Base-by-base conservation (phyloP, 2,113 vertebrate genomes). In the Craseonycteris thonglongyai region DNA sequence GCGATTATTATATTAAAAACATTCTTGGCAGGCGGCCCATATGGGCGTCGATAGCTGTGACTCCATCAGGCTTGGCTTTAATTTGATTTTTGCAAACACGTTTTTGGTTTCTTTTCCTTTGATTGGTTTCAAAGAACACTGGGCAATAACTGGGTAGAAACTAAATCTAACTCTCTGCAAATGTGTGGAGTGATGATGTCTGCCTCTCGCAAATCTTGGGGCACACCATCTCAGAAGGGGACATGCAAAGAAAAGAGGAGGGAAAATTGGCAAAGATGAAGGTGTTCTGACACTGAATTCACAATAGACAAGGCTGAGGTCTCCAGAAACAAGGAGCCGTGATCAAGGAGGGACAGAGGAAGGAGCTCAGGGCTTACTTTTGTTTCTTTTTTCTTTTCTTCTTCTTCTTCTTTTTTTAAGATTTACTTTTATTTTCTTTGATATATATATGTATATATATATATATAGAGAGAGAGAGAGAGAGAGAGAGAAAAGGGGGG, bases 1-100 rank as follows among this genome's bases (percentile, higher is more conserved):
- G 95, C 90, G 86, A 95, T 95, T 97, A 93, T 96, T 97, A 96
- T 61, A 97, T 98, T 98, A 97, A 97, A 97, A 98, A 97, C 72
- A 95, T 79, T 96, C 74, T 96, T 98, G 96, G 96, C 96, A 97
- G 96, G 40, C 79, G 7, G 72, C 94, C 94, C 79, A 1, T 92
- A 82, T 0, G 0, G 88, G 94, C 18, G 26, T 91, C 96, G 92
- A 92, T 86, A 95, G 81, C 94, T 93, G 74, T 7, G 24, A 69
- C 75, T 96, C 61, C 84, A 97, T 95, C 80, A 95, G 87, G 66
- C 95, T 90, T 35, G 81, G 76, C 94, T 97, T 97, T 97, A 96
- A 98, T 98, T 97, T 97, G 75, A 81, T 91, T 98, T 97, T 97
- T 97, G 42, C 86, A 97, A 97, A 89, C 38, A 92, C 94, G 75